Evolutionary conservation across 2,113 vertebrate genomes (phyloP).

Genomic region (Corythornis cristatus): DNA sequence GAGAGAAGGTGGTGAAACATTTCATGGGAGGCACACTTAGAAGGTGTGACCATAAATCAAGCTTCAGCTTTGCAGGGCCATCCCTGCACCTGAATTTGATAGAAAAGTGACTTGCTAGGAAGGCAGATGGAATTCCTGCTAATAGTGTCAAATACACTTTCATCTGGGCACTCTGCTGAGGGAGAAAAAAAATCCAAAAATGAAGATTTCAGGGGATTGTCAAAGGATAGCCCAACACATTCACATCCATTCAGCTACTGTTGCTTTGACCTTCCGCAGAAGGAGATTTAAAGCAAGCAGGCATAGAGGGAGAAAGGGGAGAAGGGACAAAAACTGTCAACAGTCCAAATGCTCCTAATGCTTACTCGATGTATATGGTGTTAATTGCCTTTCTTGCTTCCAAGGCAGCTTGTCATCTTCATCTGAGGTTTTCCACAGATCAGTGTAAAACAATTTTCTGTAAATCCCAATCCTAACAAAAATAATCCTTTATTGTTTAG

Average conservation of each 20-base stretch:
- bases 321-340: slow-evolving; percentile 75
- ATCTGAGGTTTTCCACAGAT: slow-evolving; percentile 18
- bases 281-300: slow-evolving; percentile 28
- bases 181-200: not conserved
- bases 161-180: slow-evolving; percentile 48
- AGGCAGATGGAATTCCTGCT: slow-evolving; percentile 62
- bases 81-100: not conserved
- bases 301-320: not conserved
- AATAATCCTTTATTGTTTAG: not conserved
- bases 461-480: not conserved
- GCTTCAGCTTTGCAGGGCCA: not conserved
- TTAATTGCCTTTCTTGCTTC: slow-evolving; percentile 85
- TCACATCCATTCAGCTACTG: slow-evolving; percentile 72
- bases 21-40: accelerated
- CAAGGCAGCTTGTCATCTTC: slow-evolving; percentile 77
- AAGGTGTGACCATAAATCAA: not conserved
- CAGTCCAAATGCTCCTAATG: slow-evolving; percentile 80
- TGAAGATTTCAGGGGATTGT: slow-evolving; percentile 50
- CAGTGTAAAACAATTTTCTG: slow-evolving; percentile 1
- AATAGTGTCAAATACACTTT: slow-evolving; percentile 69
- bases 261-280: slow-evolving; percentile 81
- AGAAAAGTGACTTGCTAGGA: not conserved
- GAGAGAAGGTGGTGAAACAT: not conserved
- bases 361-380: slow-evolving; percentile 79
- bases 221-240: slow-evolving; percentile 71